A percentile compares a stretch with the other conserved stretches of the same genome.
These are phyloP conservation scores for Atta cephalotes DNA, from an alignment of 1,140 invertebrate genomes.

Conservation along the genomic window DNA sequence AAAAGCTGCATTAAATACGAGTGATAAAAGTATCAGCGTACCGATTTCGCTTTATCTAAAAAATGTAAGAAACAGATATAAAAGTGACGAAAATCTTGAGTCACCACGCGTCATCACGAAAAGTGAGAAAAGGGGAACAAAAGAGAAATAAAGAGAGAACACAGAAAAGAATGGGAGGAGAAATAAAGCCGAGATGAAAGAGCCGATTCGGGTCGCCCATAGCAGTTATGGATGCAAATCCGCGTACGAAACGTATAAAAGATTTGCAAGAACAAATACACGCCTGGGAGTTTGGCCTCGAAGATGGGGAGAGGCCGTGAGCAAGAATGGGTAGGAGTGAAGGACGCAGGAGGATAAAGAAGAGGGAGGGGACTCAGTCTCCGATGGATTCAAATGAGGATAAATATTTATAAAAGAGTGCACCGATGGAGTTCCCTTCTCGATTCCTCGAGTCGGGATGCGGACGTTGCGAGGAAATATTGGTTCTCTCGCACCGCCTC, in stretches of 20 bases:
- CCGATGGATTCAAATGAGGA: conserved; percentile 83
- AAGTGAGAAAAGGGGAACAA: not conserved
- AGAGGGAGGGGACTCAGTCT: conserved; percentile 40
- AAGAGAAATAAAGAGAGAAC: conserved; percentile 3
- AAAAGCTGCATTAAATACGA: not conserved
- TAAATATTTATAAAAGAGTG: conserved; percentile 85
- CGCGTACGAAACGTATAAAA: conserved; percentile 81
- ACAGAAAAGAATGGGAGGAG: not conserved
- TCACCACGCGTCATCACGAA: not conserved
- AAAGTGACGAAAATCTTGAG: conserved; percentile 34
- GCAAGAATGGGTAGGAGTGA: conserved; percentile 14
- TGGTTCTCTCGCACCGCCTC: conserved; percentile 59
- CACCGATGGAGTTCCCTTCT: conserved; percentile 69
- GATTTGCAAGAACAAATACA: conserved; percentile 83
- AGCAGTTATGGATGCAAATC: conserved; percentile 82
- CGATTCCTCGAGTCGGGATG: conserved; percentile 61
- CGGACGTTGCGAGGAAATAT: conserved; percentile 73
- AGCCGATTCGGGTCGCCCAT: conserved; percentile 55
- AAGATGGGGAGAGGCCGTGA: not conserved
- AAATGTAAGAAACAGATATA: not conserved
- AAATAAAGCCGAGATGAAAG: conserved; percentile 50
- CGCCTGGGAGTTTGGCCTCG: conserved; percentile 59
- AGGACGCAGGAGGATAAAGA: conserved; percentile 7
- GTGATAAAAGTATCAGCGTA: not conserved
- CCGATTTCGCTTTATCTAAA: not conserved